Percentiles rank a stretch among this genome's conserved stretches.
Evolutionary conservation across 2,113 vertebrate species (phyloP).

Genomic region (Saguinus imperator): DNA sequence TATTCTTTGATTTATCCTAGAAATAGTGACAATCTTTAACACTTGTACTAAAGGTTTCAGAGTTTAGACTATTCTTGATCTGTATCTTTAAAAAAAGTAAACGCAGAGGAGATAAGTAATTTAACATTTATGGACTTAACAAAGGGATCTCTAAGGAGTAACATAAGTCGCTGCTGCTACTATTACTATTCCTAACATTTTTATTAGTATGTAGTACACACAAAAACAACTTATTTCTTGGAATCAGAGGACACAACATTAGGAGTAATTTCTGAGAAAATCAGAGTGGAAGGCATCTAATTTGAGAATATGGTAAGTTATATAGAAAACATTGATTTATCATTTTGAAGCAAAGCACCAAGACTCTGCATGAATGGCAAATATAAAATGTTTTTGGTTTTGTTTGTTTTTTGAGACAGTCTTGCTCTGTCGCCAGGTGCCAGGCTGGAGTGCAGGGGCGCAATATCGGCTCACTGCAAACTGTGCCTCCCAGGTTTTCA

Average conservation of each 20-base stretch:
- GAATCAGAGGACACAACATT: not conserved
- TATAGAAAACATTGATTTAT: not conserved
- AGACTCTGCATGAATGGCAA: not conserved
- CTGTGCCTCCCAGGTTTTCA: no score
- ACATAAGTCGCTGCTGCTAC: not conserved
- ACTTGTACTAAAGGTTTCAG: not conserved
- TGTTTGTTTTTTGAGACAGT: no score
- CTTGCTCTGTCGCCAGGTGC: no score
- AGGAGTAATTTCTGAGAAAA: not conserved
- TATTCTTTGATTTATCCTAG: not conserved
- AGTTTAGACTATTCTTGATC: not conserved
- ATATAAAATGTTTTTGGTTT: not conserved
- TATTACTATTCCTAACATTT: not conserved
- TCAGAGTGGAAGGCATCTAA: not conserved
- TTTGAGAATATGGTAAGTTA: not conserved
- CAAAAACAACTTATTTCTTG: not conserved
- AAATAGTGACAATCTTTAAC: not conserved
- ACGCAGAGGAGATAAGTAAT: not conserved
- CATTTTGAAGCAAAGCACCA: conserved; percentile 4
- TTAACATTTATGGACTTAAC: not conserved
- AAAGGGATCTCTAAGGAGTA: not conserved
- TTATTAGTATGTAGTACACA: not conserved
- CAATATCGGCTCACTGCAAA: no score
- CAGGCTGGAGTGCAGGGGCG: no score
- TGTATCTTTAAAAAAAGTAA: not conserved